Evolutionary conservation across 1,140 invertebrate species (phyloP).

Genomic region (Orchestia grillus): DNA sequence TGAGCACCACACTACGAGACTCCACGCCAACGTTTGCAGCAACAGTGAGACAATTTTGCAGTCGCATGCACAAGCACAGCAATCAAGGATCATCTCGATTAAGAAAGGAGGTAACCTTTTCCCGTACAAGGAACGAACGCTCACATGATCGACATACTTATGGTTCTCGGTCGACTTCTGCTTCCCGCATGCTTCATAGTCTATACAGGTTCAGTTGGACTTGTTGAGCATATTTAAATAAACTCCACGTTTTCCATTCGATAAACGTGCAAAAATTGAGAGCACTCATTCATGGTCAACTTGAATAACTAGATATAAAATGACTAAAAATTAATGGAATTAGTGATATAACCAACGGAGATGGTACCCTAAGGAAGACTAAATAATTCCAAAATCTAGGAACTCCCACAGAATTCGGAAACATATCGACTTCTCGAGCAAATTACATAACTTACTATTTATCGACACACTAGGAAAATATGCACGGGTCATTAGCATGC

Average conservation of each 20-base stretch:
- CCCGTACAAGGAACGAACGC: neutral
- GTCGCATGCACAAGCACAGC: conserved; percentile 11
- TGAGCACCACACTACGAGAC: neutral
- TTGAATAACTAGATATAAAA: too few species aligned
- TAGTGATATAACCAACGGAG: too few species aligned
- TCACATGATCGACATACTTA: neutral
- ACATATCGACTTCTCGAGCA: neutral
- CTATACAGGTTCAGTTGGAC: neutral
- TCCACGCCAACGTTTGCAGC: neutral
- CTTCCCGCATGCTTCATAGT: neutral
- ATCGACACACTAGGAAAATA: neutral
- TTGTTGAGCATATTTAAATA: neutral
- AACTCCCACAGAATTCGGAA: neutral
- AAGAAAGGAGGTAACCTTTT: conserved; percentile 18
- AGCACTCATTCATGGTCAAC: too few species aligned
- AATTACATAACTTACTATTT: neutral
- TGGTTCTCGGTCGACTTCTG: neutral
- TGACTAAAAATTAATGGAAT: too few species aligned
- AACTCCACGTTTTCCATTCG: too few species aligned
- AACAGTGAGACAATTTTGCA: neutral
- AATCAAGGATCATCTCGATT: neutral
- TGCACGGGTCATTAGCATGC: neutral
- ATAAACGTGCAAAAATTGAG: too few species aligned
- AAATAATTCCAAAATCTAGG: neutral
- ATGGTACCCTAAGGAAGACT: neutral